A percentile compares a stretch with the other conserved stretches of the same genome.
Evolutionary conservation across 2,113 vertebrate genomes (phyloP).

Genomic region (Alligator mississippiensis): DNA sequence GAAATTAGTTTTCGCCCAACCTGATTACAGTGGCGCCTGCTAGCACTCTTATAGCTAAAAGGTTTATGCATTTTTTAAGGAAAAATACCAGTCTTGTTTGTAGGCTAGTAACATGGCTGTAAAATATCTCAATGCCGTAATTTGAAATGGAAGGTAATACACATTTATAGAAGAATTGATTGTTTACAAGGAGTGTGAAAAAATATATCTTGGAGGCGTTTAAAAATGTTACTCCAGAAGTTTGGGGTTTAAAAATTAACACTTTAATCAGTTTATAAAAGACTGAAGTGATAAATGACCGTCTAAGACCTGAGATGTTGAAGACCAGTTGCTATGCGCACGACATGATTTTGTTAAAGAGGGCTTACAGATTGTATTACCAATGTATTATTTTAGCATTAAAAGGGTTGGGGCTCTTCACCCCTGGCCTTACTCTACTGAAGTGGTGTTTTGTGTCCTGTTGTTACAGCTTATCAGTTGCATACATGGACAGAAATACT

Average conservation of each 20-base stretch:
- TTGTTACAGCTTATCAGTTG: background rate
- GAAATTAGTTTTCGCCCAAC: background rate
- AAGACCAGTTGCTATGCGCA: constrained; percentile 14
- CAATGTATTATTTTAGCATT: constrained; percentile 38
- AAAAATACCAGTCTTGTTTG: background rate
- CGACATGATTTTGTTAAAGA: background rate
- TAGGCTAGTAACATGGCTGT: background rate
- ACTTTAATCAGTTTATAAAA: background rate
- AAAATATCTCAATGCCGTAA: background rate
- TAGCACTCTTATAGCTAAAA: background rate
- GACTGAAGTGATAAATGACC: background rate
- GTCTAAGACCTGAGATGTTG: background rate
- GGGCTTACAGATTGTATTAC: constrained; percentile 29
- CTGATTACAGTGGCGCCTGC: accelerated
- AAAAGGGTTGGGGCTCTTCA: background rate
- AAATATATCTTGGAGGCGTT: background rate
- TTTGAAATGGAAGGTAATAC: background rate
- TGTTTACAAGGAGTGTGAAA: background rate
- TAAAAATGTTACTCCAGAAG: background rate
- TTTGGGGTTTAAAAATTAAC: background rate
- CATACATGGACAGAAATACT: background rate
- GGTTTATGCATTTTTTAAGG: background rate
- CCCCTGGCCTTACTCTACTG: constrained; percentile 36
- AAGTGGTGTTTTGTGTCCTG: background rate
- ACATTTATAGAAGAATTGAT: background rate